These are phyloP conservation scores for Serinus canaria DNA, from an alignment of 2,113 vertebrate genomes.

Conservation along the genomic window DNA sequence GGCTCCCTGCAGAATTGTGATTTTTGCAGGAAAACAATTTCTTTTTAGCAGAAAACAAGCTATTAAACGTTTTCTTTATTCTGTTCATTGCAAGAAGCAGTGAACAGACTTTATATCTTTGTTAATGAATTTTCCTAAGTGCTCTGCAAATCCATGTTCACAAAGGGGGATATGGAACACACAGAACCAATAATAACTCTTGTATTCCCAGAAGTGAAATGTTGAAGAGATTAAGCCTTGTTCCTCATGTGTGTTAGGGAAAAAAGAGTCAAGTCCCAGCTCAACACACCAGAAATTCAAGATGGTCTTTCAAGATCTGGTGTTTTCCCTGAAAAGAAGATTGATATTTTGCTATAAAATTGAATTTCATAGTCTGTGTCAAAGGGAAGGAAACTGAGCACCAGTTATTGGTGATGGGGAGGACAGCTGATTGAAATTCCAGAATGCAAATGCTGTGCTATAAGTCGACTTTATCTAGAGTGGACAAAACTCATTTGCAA, in stretches of 20 bases:
- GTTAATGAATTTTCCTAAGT: conserved; percentile 4
- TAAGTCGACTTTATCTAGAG: not conserved
- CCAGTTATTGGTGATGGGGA: not conserved
- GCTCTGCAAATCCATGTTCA: not conserved
- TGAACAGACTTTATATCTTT: not conserved
- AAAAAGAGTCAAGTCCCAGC: not conserved
- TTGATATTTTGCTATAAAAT: not conserved
- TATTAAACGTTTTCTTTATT: not conserved
- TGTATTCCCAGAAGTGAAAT: not conserved
- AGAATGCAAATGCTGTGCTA: not conserved
- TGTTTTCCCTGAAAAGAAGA: not conserved
- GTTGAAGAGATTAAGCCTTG: not conserved
- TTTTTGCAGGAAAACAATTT: conserved; percentile 7
- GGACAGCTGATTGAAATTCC: not conserved
- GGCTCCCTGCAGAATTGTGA: not conserved
- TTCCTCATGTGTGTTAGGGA: not conserved
- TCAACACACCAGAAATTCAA: not conserved
- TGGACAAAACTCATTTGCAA: not conserved
- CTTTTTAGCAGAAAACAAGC: not conserved
- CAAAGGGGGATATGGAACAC: not conserved
- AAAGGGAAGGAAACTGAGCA: not conserved
- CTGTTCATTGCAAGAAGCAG: not conserved
- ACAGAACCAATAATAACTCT: not conserved
- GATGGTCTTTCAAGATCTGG: not conserved
- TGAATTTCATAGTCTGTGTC: not conserved